Evolutionary conservation across 2,113 vertebrate species (phyloP), one percentile per base, ranked within the genome.

Genomic region (Falcunculus frontatus): DNA sequence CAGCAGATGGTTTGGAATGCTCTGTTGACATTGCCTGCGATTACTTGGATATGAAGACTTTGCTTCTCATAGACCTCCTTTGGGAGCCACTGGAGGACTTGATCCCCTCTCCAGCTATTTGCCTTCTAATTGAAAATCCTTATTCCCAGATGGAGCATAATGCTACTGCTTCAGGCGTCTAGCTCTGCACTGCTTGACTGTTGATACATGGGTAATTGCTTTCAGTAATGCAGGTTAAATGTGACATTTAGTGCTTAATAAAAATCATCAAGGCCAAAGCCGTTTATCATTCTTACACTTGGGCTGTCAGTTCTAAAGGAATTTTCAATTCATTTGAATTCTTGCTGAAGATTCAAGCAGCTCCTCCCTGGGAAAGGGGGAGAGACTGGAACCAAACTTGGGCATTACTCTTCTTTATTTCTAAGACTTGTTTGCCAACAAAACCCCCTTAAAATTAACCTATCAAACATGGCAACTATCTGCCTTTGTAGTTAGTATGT

Each of bases 71-170:
- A 94, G 96, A 90, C 96, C 97, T 98, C 98, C 98, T 98, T 81
- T 97, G 98, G 98, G 98, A 98, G 95, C 95, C 75, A 62, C 92
- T 77, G 97, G 96, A 97, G 98, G 97, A 98, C 98, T 97, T 96
- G 89, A 94, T 97, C 97, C 97, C 97, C 98, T 98, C 97, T 96
- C 93, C 98, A 98, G 98, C 98, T 98, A 98, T 98, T 98, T 98
- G 98, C 98, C 98, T 98, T 98, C 98, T 99, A 98, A 99, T 99
- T 99, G 99, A 99, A 99, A 99, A 98, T 98, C 98, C 98, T 98
- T 98, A 98, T 98, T 98, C 98, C 98, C 98, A 98, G 98, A 98
- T 98, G 98, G 98, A 98, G 97, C 97, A 98, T 97, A 92, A 95
- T 77, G 95, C 87, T 96, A 89, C 96, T 87, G 97, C 98, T 97